phyloP scores from a whole-genome alignment of 2,888 invertebrate species.

The Isoperla grammatica region DNA sequence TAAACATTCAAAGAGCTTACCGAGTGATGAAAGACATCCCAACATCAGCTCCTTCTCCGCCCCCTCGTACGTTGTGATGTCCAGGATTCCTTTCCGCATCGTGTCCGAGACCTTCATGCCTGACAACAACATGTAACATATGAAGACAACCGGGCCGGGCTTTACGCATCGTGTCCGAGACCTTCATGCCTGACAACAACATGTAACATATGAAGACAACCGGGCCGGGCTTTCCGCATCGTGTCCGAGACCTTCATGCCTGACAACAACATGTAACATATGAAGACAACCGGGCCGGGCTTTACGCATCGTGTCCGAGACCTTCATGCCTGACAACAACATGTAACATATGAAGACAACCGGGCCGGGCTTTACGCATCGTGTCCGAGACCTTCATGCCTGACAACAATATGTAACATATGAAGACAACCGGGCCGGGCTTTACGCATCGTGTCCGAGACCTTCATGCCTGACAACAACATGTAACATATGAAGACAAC shows the following conservation, averaged over 20 bases:
- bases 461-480: conserved; percentile 66
- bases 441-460: conserved; percentile 98
- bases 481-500: conserved; percentile 11
- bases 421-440: too few species aligned
- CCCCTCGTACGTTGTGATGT: conserved; percentile 76
- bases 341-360: conserved; percentile 15
- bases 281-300: too few species aligned
- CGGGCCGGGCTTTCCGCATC: conserved; percentile 97
- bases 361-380: conserved; percentile 97
- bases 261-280: conserved; percentile 40
- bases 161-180: conserved; percentile 98
- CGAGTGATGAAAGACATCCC: conserved; percentile 84
- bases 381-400: conserved; percentile 95
- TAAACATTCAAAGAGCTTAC: too few species aligned
- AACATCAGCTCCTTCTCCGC: conserved; percentile 81
- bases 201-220: conserved; percentile 15
- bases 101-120: conserved; percentile 95
- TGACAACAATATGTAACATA: conserved; percentile 40
- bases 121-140: conserved; percentile 40
- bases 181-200: conserved; percentile 66
- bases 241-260: conserved; percentile 95
- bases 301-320: conserved; percentile 98
- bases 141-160: too few species aligned
- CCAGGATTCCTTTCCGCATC: conserved; percentile 95
- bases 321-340: conserved; percentile 66